Percentiles rank a stretch among this genome's conserved stretches.
phyloP scores from a whole-genome alignment of 2,888 invertebrate species.

The Ethmia dodecea region DNA sequence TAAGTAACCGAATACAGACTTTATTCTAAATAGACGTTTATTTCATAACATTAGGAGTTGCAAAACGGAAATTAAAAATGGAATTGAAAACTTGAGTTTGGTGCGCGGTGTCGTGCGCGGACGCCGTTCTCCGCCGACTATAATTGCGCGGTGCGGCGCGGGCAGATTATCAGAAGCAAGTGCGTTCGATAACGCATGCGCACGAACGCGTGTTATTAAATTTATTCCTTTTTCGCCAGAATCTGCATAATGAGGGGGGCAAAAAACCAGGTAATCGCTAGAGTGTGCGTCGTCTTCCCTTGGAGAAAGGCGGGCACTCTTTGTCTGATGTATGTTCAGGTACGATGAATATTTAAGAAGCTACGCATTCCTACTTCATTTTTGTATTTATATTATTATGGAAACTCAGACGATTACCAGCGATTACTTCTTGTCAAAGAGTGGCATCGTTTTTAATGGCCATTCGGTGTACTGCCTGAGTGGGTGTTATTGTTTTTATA shows the following conservation, averaged over 20 bases:
- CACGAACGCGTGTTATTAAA: slow-evolving; percentile 76
- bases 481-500: slow-evolving; percentile 34
- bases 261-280: slow-evolving; percentile 71
- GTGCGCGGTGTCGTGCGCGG: slow-evolving; percentile 22
- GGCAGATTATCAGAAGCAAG: slow-evolving; percentile 75
- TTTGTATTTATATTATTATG: slow-evolving; percentile 38
- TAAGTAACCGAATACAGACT: slow-evolving; percentile 48
- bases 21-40: slow-evolving; percentile 32
- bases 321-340: slow-evolving; percentile 48
- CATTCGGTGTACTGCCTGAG: slow-evolving; percentile 22
- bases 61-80: slow-evolving; percentile 52
- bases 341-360: slow-evolving; percentile 61
- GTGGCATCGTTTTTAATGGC: slow-evolving; percentile 36
- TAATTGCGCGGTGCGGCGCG: slow-evolving; percentile 62
- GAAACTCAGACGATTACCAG: slow-evolving; percentile 45
- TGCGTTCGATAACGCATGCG: slow-evolving; percentile 75
- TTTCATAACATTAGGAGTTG: slow-evolving; percentile 40
- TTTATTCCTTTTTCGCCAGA: slow-evolving; percentile 75
- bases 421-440: slow-evolving; percentile 59
- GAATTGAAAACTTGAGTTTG: slow-evolving; percentile 27
- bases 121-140: slow-evolving; percentile 27
- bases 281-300: slow-evolving; percentile 63
- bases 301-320: slow-evolving; percentile 60
- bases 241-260: slow-evolving; percentile 75
- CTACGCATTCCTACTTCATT: slow-evolving; percentile 40